Conservation (phyloP, 2,888 invertebrate genomes). For the Mycalesis mineus region DNA sequence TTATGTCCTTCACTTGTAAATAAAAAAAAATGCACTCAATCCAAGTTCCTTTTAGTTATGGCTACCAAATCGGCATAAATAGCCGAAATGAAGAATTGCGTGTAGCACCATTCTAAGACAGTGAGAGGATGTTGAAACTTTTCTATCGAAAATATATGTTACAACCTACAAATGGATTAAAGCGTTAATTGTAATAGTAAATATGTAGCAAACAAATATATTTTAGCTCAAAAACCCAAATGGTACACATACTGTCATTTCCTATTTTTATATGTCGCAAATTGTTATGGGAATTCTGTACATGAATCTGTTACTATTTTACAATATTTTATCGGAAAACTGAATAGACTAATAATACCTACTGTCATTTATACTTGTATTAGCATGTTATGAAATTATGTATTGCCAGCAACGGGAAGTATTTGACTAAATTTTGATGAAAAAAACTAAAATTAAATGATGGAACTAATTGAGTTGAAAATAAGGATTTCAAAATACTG, state of each 20-base stretch:
- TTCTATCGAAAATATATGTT: conserved; percentile 63
- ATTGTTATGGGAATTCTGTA: not conserved
- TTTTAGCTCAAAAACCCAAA: conserved; percentile 3
- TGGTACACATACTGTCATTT: not conserved
- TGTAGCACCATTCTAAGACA: conserved; percentile 67
- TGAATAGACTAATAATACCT: not conserved
- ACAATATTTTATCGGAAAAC: not conserved
- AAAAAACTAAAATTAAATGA: no score
- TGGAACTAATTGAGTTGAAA: no score
- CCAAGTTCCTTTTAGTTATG: not conserved
- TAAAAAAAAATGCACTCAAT: not conserved
- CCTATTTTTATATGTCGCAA: not conserved
- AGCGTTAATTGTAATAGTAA: conserved; percentile 45
- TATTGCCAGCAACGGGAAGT: not conserved
- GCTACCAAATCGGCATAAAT: not conserved
- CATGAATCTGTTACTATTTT: not conserved
- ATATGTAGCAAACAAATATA: conserved; percentile 18
- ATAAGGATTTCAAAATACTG: no score
- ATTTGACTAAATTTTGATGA: not conserved
- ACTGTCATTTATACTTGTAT: not conserved
- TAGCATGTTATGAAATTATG: not conserved
- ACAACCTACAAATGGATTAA: conserved; percentile 58
- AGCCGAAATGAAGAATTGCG: not conserved
- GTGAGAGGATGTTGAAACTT: conserved; percentile 69
- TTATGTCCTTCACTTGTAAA: not conserved